phyloP scores from a whole-genome alignment of 1,140 invertebrate genomes.

The Cyclina sinensis region DNA sequence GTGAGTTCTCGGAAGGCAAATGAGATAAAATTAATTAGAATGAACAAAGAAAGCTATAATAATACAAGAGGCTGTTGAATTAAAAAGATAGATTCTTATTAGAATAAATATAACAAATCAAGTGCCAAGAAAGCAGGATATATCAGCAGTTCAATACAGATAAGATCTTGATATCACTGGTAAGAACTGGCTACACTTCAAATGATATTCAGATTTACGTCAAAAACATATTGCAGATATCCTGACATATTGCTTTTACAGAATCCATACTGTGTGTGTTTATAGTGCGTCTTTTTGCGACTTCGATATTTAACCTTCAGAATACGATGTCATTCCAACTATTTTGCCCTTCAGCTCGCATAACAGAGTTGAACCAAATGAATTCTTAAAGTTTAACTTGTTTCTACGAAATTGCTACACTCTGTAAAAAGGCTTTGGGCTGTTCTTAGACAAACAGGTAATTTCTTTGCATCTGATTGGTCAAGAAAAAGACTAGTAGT shows the following conservation, averaged over 20 bases:
- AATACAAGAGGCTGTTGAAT: too few relatives aligned
- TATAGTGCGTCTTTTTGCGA: neutral
- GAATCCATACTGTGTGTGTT: neutral
- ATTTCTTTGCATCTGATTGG: too few relatives aligned
- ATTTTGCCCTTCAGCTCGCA: neutral
- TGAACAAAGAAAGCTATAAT: too few relatives aligned
- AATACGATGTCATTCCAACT: neutral
- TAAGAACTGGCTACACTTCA: neutral
- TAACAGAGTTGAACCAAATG: too few relatives aligned
- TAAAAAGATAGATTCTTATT: neutral
- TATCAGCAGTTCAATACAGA: constrained; percentile 2
- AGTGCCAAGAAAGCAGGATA: neutral
- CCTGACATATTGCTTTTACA: neutral
- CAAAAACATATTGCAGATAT: constrained; percentile 5
- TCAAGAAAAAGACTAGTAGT: too few relatives aligned
- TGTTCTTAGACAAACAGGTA: too few relatives aligned
- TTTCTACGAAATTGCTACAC: too few relatives aligned
- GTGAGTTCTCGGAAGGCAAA: too few relatives aligned
- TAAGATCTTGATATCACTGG: neutral
- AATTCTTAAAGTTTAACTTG: too few relatives aligned
- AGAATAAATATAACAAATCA: neutral
- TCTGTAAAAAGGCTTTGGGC: too few relatives aligned
- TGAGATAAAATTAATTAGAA: too few relatives aligned
- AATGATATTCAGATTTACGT: neutral
- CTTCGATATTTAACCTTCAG: neutral